Conservation (phyloP, 2,888 invertebrate genomes). For the Cryptophagus acutangulus region DNA sequence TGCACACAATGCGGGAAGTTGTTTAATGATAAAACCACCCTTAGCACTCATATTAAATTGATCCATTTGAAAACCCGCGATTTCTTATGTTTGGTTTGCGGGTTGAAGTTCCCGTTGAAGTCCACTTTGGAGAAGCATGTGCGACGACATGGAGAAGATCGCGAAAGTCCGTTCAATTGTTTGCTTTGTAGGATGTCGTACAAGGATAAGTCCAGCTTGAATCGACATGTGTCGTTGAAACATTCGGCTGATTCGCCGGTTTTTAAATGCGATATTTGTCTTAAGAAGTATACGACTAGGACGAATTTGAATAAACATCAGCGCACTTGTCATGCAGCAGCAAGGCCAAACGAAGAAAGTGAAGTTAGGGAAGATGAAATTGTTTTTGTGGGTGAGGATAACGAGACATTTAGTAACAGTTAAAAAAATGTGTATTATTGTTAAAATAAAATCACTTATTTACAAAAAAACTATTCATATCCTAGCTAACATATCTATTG, state of each 20-base stretch:
- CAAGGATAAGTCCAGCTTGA: constrained; percentile 21
- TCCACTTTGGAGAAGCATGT: constrained; percentile 36
- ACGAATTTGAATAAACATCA: constrained; percentile 18
- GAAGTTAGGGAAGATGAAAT: too few species aligned
- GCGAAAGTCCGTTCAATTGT: constrained; percentile 21
- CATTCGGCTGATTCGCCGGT: constrained; percentile 17
- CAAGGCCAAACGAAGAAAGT: too few species aligned
- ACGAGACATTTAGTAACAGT: too few species aligned
- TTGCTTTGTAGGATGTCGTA: constrained; percentile 18
- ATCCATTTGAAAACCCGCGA: constrained; percentile 33
- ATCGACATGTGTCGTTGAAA: constrained; percentile 19
- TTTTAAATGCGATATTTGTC: constrained; percentile 19
- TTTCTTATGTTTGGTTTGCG: constrained; percentile 33
- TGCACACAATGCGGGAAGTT: constrained; percentile 35
- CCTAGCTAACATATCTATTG: too few species aligned
- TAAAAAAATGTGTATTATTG: too few species aligned
- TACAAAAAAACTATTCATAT: too few species aligned
- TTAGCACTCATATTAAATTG: constrained; percentile 33
- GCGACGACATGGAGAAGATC: constrained; percentile 19
- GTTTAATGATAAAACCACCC: constrained; percentile 33
- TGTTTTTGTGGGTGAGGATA: too few species aligned
- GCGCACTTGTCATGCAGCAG: not conserved
- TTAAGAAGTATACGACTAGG: constrained; percentile 22
- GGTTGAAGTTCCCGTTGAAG: constrained; percentile 33
- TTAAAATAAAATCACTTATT: too few species aligned